These are phyloP conservation scores for Cettia cetti DNA, from an alignment of 2,113 vertebrate genomes.

Conservation along the genomic window DNA sequence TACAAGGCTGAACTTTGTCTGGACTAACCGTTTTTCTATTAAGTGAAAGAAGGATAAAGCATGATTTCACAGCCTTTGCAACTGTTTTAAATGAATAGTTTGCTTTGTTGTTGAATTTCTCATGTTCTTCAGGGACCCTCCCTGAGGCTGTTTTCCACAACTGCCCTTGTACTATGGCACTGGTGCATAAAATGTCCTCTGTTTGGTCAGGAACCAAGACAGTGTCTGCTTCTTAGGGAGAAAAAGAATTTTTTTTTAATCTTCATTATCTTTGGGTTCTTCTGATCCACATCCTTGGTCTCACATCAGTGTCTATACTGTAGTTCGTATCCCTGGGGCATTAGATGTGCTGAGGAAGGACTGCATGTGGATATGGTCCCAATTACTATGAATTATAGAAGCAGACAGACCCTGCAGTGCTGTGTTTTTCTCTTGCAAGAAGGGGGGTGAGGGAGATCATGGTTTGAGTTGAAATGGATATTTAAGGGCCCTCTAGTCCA, in stretches of 20 bases:
- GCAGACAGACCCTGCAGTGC: rapidly evolving
- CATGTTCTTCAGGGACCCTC: background rate
- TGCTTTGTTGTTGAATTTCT: background rate
- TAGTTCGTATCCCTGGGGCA: background rate
- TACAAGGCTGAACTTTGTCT: background rate
- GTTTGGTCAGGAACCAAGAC: background rate
- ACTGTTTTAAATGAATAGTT: background rate
- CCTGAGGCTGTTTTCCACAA: background rate
- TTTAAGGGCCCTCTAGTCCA: background rate
- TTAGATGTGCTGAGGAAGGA: background rate
- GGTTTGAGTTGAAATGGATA: background rate
- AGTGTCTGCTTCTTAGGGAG: background rate
- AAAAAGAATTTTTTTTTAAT: background rate
- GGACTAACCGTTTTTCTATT: background rate
- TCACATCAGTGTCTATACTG: rapidly evolving
- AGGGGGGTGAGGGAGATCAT: rapidly evolving
- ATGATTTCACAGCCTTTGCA: background rate
- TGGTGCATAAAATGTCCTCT: background rate
- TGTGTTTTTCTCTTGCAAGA: background rate
- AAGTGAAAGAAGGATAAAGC: background rate
- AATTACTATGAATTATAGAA: background rate
- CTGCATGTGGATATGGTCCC: rapidly evolving
- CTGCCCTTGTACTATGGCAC: background rate
- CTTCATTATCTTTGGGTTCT: background rate
- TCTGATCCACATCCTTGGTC: background rate